A percentile compares a stretch with the other conserved stretches of the same genome.
Conservation (phyloP, 2,797 vertebrate genomes). For the Tamandua tetradactyla region DNA sequence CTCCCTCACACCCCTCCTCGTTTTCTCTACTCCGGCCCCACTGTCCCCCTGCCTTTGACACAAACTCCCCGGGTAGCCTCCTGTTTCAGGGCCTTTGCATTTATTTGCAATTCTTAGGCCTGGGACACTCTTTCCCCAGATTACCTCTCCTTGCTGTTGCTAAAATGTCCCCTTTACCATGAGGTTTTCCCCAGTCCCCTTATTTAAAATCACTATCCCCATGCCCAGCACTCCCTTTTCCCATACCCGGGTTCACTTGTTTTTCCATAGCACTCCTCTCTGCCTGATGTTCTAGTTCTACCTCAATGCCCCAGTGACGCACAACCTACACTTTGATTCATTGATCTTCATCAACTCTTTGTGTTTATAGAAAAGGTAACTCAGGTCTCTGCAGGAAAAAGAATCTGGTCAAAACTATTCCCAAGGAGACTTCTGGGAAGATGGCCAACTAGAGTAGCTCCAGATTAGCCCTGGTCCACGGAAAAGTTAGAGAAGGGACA, state of each 20-base stretch:
- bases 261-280: not conserved
- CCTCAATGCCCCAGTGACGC: not conserved
- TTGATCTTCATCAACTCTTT: not conserved
- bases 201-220: not conserved
- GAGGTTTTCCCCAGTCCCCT: not conserved
- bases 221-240: not conserved
- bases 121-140: not conserved
- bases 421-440: no score
- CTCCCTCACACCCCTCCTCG: no score
- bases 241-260: not conserved
- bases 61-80: no score
- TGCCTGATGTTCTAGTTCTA: not conserved
- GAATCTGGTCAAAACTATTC: not conserved
- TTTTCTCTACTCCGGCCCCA: not conserved
- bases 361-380: not conserved
- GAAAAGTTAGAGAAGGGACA: no score
- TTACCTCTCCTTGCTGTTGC: not conserved
- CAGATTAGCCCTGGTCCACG: no score
- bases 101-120: not conserved
- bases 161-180: not conserved
- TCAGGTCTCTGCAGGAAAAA: not conserved
- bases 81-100: conserved; percentile 45
- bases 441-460: no score
- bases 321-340: not conserved
- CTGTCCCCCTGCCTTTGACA: not conserved